Evolutionary conservation across 2,113 vertebrate genomes (phyloP), one percentile per base, ranked within the genome.

Genomic region (Thunnus thynnus): DNA sequence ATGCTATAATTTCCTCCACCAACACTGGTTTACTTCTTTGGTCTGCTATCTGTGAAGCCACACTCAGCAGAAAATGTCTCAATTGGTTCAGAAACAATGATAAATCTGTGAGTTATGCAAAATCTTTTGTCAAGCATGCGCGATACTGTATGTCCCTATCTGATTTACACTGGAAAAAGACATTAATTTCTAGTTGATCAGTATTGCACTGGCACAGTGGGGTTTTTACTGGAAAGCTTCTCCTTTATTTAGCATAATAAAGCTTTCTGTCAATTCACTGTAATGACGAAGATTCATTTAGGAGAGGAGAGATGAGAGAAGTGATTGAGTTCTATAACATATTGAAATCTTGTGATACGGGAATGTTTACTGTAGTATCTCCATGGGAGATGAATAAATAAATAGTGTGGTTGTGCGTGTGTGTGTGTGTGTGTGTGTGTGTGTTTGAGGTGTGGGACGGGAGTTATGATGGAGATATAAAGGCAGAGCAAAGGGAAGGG

Each of bases 31-130:
- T 46, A 54, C 68, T 61, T 64, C 47, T 52, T 25, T 54, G 10
- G 13, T 41, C 47, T 74, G 64, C 68, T 70, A 66, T 76, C 27
- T 56, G 71, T 72, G 32, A 10, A 78, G 12, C 30, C 32, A 30
- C 17, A 71, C 36, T 74, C 86, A 77, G 80, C 82, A 86, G 55
- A 81, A 78, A 71, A 75, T 57, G 20, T 55, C 69, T 58, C 74
- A 71, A 61, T 51, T 56, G 73, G 6, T 20, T 60, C 63, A 62
- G 52, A 82, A 10, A 70, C 16, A 78, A 75, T 64, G 46, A 79
- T 22, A n/a, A 80, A 86, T 83, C 78, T 80, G 72, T 67, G 69
- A 61, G 64, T 78, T 82, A 46, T 63, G 84, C 73, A 86, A 68
- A 87, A 79, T 76, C 74, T 47, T 76, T 84, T 84, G 80, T 88